Evolutionary conservation across 1,140 invertebrate genomes (phyloP).

Genomic region (Oncopodura yosiiana): DNA sequence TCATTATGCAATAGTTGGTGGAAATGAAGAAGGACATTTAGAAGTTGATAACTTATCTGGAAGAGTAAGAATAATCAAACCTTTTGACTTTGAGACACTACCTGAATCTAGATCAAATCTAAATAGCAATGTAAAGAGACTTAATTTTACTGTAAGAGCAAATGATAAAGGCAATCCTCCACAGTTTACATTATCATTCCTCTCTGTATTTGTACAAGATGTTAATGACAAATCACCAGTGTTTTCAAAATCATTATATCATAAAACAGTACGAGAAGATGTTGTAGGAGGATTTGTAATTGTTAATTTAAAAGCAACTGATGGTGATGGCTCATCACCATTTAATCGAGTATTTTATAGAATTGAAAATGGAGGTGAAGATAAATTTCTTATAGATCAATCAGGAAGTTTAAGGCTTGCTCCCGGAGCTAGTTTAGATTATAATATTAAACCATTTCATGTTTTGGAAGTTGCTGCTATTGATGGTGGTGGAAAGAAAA

Average conservation of each 20-base stretch:
- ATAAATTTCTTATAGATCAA: conserved; percentile 84
- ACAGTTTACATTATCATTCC: conserved; percentile 58
- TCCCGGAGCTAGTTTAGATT: conserved; percentile 71
- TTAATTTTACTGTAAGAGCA: conserved; percentile 66
- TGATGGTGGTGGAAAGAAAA: conserved; percentile 71
- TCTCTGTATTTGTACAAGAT: conserved; percentile 74
- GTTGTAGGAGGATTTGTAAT: conserved; percentile 64
- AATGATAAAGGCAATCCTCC: conserved; percentile 67
- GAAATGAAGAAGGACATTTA: conserved; percentile 63
- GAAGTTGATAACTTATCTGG: conserved; percentile 64
- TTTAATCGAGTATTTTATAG: conserved; percentile 80
- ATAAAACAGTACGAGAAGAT: conserved; percentile 66
- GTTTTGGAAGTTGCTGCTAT: conserved; percentile 54
- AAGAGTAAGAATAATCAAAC: conserved; percentile 52
- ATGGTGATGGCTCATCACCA: conserved; percentile 71
- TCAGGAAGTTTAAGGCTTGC: conserved; percentile 75
- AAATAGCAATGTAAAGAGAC: conserved; percentile 50
- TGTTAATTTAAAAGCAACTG: conserved; percentile 52
- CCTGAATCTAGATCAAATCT: conserved; percentile 44
- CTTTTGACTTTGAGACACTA: conserved; percentile 67
- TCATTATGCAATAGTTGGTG: conserved; percentile 65
- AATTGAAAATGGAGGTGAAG: conserved; percentile 72
- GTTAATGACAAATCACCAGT: conserved; percentile 58
- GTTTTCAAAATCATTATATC: conserved; percentile 65
- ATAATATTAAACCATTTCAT: conserved; percentile 47